Evolutionary conservation across 2,113 vertebrate genomes (phyloP).

Genomic region (Crypturellus undulatus): DNA sequence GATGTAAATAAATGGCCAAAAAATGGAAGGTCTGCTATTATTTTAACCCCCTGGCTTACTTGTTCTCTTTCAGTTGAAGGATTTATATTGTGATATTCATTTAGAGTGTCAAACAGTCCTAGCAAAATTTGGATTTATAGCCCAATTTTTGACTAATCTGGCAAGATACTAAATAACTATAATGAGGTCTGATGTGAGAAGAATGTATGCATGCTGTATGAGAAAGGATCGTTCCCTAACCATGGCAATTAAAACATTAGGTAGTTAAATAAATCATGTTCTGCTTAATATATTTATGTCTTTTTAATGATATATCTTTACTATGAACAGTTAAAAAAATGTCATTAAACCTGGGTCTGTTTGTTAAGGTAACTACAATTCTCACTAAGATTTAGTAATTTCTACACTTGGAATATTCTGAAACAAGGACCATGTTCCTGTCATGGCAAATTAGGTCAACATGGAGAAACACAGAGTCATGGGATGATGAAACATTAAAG

Average conservation of each 20-base stretch:
- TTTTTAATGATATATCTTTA: neutral
- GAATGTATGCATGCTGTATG: neutral
- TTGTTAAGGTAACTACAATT: constrained; percentile 19
- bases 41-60: neutral
- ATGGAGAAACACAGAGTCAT: constrained; percentile 60
- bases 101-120: neutral
- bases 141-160: neutral
- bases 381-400: constrained; percentile 49
- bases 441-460: constrained; percentile 81
- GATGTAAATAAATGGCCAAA: neutral
- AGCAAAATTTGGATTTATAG: neutral
- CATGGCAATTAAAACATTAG: neutral
- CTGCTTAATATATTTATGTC: neutral
- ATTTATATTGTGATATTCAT: neutral
- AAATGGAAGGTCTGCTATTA: neutral
- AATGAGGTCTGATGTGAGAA: neutral
- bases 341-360: constrained; percentile 4
- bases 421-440: constrained; percentile 75
- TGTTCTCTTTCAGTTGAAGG: neutral
- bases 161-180: neutral
- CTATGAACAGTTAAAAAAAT: neutral
- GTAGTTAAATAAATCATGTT: neutral
- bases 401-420: constrained; percentile 69
- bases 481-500: constrained; percentile 75
- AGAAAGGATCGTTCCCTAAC: neutral